Conservation (phyloP, 2,888 invertebrate species). For the Eupelmus urozonus region DNA sequence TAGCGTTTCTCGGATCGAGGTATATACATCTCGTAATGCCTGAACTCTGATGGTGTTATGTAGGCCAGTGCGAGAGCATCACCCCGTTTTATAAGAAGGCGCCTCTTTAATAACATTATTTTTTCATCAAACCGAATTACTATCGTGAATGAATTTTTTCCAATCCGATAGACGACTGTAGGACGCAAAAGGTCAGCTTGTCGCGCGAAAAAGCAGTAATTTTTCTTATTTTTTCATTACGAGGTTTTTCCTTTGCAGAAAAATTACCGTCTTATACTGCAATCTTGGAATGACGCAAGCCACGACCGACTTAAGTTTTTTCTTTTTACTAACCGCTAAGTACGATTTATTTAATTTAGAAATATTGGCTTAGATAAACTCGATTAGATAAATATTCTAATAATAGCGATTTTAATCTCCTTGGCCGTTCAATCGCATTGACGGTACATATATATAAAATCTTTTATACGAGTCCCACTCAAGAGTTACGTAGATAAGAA, state of each 20-base stretch:
- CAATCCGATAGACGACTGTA: too few relatives aligned
- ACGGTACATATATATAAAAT: neutral
- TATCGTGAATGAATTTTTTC: too few relatives aligned
- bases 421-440: neutral
- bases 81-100: too few relatives aligned
- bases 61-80: too few relatives aligned
- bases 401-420: constrained; percentile 23
- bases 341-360: neutral
- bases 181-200: neutral
- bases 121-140: too few relatives aligned
- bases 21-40: too few relatives aligned
- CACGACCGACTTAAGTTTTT: too few relatives aligned
- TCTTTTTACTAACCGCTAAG: neutral
- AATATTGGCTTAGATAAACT: constrained; percentile 1
- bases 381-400: constrained; percentile 18
- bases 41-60: too few relatives aligned
- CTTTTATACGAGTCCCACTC: too few relatives aligned
- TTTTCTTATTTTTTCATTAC: neutral
- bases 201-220: neutral
- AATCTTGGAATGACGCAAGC: neutral
- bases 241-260: neutral
- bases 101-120: too few relatives aligned
- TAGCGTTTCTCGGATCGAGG: too few relatives aligned
- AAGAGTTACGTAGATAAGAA: too few relatives aligned
- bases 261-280: neutral